phyloP scores from a whole-genome alignment of 2,888 invertebrate species.

The Encarsia formosa region DNA sequence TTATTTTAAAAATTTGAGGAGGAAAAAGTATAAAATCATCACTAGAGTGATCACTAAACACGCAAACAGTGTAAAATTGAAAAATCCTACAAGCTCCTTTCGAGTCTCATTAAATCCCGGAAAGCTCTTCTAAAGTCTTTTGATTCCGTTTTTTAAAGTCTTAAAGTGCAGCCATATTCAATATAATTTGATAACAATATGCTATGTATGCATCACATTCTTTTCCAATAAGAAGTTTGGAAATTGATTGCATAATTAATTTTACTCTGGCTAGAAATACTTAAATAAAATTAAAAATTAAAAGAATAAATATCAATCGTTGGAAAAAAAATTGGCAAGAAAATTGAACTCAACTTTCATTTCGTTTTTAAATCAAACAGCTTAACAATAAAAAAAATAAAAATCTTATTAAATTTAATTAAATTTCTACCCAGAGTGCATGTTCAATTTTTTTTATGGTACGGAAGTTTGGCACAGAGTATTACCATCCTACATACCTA shows the following conservation, averaged over 20 bases:
- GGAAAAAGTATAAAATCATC: slow-evolving; percentile 20
- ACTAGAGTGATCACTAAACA: slow-evolving; percentile 10
- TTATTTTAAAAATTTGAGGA: slow-evolving; percentile 11
- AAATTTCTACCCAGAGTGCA: slow-evolving; percentile 2
- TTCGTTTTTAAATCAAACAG: background rate
- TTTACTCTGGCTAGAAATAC: slow-evolving; percentile 1
- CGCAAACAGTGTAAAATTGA: slow-evolving; percentile 13
- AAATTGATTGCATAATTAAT: slow-evolving; percentile 3
- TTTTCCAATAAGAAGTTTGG: slow-evolving; percentile 4
- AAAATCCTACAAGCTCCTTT: background rate
- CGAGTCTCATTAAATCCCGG: slow-evolving; percentile 1
- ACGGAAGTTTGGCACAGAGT: slow-evolving; percentile 21
- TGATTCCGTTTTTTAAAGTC: slow-evolving; percentile 13
- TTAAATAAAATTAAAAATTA: background rate
- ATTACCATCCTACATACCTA: no score
- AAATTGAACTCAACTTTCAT: background rate
- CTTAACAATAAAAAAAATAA: background rate
- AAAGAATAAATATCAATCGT: background rate
- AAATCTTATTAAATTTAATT: slow-evolving; percentile 1
- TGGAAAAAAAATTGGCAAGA: background rate
- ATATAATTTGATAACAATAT: background rate
- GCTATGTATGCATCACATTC: background rate
- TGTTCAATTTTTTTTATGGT: slow-evolving; percentile 1
- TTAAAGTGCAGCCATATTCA: slow-evolving; percentile 11
- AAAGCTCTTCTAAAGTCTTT: slow-evolving; percentile 21